phyloP scores from a whole-genome alignment of 2,888 invertebrate species.

The Tenthredo mesomela region DNA sequence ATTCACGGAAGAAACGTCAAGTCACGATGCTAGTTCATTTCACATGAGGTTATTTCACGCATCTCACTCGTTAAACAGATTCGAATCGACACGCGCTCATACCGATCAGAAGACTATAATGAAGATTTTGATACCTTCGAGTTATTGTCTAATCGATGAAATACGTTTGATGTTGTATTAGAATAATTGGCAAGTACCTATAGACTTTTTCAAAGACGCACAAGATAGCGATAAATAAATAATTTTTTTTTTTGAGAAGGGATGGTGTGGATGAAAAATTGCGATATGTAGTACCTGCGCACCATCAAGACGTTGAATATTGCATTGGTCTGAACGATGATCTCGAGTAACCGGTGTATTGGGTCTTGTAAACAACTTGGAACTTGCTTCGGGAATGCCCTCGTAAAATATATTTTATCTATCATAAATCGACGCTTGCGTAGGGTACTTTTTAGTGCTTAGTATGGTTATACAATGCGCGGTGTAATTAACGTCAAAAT shows the following conservation, averaged over 20 bases:
- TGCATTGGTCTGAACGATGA: background rate
- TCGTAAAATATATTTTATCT: constrained; percentile 77
- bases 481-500: constrained; percentile 77
- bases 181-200: background rate
- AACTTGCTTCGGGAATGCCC: constrained; percentile 71
- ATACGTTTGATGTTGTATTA: background rate
- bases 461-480: constrained; percentile 72
- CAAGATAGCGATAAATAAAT: background rate
- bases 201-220: background rate
- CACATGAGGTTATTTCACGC: too few relatives aligned
- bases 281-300: background rate
- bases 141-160: background rate
- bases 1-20: too few relatives aligned
- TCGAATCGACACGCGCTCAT: too few relatives aligned
- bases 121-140: too few relatives aligned
- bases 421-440: constrained; percentile 76
- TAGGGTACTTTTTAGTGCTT: constrained; percentile 69
- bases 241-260: background rate
- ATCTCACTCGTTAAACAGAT: too few relatives aligned
- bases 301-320: background rate
- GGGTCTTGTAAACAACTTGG: constrained; percentile 31
- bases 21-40: too few relatives aligned
- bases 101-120: too few relatives aligned
- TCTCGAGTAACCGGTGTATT: background rate
- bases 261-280: background rate